phyloP scores from a whole-genome alignment of 2,113 vertebrate species.

The Hiodon tergisus region DNA sequence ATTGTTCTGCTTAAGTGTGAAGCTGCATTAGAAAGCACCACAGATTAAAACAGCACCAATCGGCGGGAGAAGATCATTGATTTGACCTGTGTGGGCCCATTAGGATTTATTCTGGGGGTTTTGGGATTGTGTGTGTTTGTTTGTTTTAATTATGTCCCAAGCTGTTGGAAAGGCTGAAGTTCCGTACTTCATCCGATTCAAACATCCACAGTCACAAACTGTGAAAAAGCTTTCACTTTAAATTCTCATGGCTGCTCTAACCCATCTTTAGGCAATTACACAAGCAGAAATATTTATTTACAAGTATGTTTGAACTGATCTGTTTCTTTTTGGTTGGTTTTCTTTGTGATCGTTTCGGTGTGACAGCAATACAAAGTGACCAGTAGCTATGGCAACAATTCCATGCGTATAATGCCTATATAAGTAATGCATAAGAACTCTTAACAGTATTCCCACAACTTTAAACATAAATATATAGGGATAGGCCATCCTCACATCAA shows the following conservation, averaged over 20 bases:
- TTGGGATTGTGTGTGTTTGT: constrained; percentile 37
- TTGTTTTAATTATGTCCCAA: constrained; percentile 57
- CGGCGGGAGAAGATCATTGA: constrained; percentile 54
- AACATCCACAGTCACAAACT: constrained; percentile 15
- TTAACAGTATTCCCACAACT: too few species aligned
- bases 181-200: constrained; percentile 3
- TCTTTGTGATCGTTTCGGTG: too few species aligned
- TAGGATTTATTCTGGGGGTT: constrained; percentile 54
- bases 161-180: constrained; percentile 42
- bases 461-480: too few species aligned
- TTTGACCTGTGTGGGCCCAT: constrained; percentile 67
- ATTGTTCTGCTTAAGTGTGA: constrained; percentile 43
- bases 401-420: too few species aligned
- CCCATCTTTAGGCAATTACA: constrained; percentile 50
- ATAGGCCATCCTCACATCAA: too few species aligned
- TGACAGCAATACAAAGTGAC: too few species aligned
- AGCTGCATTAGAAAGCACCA: constrained; percentile 57
- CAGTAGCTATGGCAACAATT: too few species aligned
- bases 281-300: too few species aligned
- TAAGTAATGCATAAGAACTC: too few species aligned
- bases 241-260: constrained; percentile 41
- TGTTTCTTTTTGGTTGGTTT: too few species aligned
- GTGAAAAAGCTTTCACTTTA: constrained; percentile 28
- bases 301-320: too few species aligned
- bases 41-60: constrained; percentile 52